Evolutionary conservation across 2,797 vertebrate genomes (phyloP).

Genomic region (Petrocephalus schoutedeni): DNA sequence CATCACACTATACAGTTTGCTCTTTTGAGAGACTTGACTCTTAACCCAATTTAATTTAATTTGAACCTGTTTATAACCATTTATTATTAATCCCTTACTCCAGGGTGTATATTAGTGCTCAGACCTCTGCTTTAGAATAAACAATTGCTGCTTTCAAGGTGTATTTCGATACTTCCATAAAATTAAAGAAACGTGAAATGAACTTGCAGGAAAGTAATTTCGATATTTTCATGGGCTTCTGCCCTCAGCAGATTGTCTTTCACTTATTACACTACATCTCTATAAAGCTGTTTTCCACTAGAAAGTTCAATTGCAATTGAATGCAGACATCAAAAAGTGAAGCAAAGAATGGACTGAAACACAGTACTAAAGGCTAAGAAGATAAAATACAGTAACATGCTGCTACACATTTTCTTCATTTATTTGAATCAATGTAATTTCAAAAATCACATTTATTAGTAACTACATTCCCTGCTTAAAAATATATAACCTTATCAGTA

Average conservation of each 20-base stretch:
- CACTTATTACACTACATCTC: not conserved
- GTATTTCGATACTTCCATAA: not conserved
- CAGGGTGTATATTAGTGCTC: not conserved
- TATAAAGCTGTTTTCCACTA: not conserved
- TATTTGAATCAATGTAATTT: not conserved
- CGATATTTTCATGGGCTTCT: not conserved
- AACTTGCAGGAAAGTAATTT: not conserved
- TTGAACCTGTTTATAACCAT: not conserved
- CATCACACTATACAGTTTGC: not conserved
- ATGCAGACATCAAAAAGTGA: not conserved
- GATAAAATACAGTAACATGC: not conserved
- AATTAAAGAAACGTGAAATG: not conserved
- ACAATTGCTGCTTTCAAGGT: not conserved
- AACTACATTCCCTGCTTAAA: not conserved
- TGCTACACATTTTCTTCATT: not conserved
- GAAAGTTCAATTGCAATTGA: not conserved
- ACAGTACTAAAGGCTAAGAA: not conserved
- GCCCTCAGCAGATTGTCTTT: not conserved
- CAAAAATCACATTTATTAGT: not conserved
- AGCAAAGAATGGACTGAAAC: not conserved
- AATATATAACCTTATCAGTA: not conserved
- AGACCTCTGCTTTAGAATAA: not conserved
- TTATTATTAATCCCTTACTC: not conserved
- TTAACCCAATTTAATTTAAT: not conserved
- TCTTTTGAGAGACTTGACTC: not conserved